These are phyloP conservation scores for Pachydiplax longipennis DNA, from an alignment of 2,888 invertebrate genomes.

Conservation along the genomic window DNA sequence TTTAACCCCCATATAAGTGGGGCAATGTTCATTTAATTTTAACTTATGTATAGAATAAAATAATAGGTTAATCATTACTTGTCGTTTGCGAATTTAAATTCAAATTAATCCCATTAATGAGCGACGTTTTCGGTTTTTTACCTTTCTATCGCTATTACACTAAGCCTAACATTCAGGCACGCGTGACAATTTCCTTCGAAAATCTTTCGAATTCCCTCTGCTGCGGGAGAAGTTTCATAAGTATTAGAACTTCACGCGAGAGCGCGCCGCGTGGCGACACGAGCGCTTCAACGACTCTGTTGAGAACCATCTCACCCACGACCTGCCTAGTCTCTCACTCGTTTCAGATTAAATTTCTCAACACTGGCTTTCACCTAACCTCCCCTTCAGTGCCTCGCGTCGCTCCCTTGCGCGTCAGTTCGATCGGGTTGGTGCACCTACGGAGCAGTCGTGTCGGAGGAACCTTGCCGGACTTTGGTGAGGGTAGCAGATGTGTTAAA, in stretches of 20 bases:
- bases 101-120: too few relatives aligned
- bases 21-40: too few relatives aligned
- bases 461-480: conserved; percentile 19
- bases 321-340: not conserved
- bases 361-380: not conserved
- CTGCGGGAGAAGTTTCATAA: too few relatives aligned
- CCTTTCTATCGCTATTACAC: too few relatives aligned
- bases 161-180: not conserved
- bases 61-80: too few relatives aligned
- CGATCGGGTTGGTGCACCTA: not conserved
- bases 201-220: not conserved
- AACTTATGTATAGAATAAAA: too few relatives aligned
- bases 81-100: too few relatives aligned
- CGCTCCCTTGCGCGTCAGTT: not conserved
- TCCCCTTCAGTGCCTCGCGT: conserved; percentile 1
- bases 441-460: not conserved
- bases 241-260: not conserved
- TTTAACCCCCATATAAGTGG: too few relatives aligned
- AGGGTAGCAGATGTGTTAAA: not conserved
- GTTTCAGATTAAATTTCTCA: too few relatives aligned
- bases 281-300: not conserved
- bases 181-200: not conserved
- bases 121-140: too few relatives aligned
- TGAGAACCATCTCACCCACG: not conserved
- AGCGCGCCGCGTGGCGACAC: not conserved